A percentile compares a stretch with the other conserved stretches of the same genome.
phyloP scores from a whole-genome alignment of 1,140 invertebrate species.

The Ceratina calcarata region DNA sequence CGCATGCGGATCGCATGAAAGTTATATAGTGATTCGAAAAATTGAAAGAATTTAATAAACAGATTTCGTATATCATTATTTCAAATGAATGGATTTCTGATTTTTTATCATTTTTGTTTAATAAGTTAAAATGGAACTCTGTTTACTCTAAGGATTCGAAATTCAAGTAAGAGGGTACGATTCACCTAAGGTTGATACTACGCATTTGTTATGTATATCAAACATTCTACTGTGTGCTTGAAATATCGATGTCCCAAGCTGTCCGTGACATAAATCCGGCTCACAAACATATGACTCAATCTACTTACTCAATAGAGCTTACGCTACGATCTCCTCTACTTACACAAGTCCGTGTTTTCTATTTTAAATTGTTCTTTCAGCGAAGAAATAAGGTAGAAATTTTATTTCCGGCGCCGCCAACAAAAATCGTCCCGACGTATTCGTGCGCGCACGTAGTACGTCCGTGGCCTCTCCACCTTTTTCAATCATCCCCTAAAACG shows the following conservation, averaged over 20 bases:
- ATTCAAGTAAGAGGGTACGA: too few species aligned
- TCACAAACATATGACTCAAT: neutral
- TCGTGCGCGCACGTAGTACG: too few species aligned
- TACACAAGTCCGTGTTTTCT: neutral
- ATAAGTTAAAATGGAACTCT: too few species aligned
- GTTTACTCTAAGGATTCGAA: too few species aligned
- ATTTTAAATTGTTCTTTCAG: neutral
- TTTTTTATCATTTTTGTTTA: too few species aligned
- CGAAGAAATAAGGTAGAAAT: neutral
- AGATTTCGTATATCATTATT: too few species aligned
- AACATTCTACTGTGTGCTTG: too few species aligned
- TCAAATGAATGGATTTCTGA: too few species aligned
- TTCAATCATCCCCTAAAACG: neutral
- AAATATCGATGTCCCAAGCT: neutral
- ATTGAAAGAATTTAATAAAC: neutral
- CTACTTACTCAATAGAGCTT: neutral
- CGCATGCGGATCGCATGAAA: neutral
- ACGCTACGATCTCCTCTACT: neutral
- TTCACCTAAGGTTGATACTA: too few species aligned
- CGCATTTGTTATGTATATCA: too few species aligned
- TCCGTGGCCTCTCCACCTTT: neutral
- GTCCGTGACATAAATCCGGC: neutral
- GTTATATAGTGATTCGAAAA: neutral
- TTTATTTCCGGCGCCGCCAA: neutral
- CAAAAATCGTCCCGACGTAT: too few species aligned